These are phyloP conservation scores for Rutpela maculata DNA, from an alignment of 2,888 invertebrate species.

Conservation along the genomic window DNA sequence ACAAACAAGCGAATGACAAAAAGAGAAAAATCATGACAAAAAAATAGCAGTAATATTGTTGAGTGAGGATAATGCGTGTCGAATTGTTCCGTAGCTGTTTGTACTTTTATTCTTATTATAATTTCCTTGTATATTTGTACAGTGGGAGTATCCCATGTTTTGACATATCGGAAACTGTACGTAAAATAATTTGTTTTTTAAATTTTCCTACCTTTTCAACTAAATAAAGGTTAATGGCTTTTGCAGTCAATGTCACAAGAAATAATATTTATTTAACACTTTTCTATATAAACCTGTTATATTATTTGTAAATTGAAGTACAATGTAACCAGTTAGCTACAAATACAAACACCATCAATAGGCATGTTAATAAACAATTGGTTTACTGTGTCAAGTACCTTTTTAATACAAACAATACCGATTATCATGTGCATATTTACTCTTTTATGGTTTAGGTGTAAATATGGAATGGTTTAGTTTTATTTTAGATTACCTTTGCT, in stretches of 20 bases:
- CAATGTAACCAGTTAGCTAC: not conserved
- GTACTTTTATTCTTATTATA: too few relatives aligned
- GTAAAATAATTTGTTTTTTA: too few relatives aligned
- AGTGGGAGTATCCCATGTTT: too few relatives aligned
- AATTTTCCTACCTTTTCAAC: too few relatives aligned
- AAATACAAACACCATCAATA: not conserved
- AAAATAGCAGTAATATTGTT: too few relatives aligned
- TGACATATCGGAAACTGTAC: too few relatives aligned
- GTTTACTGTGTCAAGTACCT: not conserved
- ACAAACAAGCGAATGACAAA: too few relatives aligned
- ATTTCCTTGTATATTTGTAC: too few relatives aligned
- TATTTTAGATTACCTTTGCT: not conserved
- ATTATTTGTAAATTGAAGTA: not conserved
- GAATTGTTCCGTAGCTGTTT: too few relatives aligned
- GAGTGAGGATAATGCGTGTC: too few relatives aligned
- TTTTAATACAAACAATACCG: not conserved
- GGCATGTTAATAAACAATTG: not conserved
- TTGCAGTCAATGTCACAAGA: not conserved
- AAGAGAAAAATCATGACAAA: too few relatives aligned
- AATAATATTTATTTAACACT: not conserved
- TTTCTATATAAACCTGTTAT: not conserved
- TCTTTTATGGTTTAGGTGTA: not conserved
- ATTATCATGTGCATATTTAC: not conserved
- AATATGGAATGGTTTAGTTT: constrained; percentile 1
- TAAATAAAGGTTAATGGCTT: not conserved